Percentiles rank a stretch among this genome's conserved stretches.
phyloP scores from a whole-genome alignment of 2,797 vertebrate genomes.

The Gymnodraco acuticeps region DNA sequence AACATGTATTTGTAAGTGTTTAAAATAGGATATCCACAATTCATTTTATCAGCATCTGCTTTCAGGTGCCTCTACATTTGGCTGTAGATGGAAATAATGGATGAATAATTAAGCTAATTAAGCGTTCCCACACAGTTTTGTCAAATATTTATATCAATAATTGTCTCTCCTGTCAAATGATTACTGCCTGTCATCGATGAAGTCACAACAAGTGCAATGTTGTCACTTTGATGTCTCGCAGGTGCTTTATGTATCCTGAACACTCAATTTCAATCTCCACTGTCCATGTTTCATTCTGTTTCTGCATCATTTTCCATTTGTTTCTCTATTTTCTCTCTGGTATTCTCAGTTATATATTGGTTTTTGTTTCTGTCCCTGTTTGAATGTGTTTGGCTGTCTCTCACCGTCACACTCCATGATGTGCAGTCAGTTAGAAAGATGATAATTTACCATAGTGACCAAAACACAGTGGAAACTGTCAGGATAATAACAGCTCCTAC shows the following conservation, averaged over 20 bases:
- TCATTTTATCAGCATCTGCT: constrained; percentile 3
- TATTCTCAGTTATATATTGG: background rate
- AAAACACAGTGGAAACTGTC: background rate
- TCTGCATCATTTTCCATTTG: constrained; percentile 1
- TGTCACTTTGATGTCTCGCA: constrained; percentile 10
- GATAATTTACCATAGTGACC: background rate
- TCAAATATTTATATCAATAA: constrained; percentile 61
- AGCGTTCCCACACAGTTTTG: constrained; percentile 12
- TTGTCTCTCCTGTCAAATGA: constrained; percentile 46
- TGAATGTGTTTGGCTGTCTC: constrained; percentile 3
- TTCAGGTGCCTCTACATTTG: constrained; percentile 31
- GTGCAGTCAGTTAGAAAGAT: background rate
- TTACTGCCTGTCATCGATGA: constrained; percentile 39
- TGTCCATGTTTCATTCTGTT: background rate
- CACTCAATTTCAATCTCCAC: background rate
- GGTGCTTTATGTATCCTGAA: background rate
- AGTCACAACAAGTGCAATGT: constrained; percentile 24
- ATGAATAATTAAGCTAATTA: constrained; percentile 57
- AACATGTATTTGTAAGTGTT: too few species aligned
- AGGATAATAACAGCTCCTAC: constrained; percentile 20
- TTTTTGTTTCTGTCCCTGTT: background rate
- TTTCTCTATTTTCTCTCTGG: background rate
- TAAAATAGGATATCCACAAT: background rate
- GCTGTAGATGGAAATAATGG: constrained; percentile 37
- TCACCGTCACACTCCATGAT: background rate